Base-by-base conservation (phyloP, 1,140 invertebrate species). In the Telenomus remus region DNA sequence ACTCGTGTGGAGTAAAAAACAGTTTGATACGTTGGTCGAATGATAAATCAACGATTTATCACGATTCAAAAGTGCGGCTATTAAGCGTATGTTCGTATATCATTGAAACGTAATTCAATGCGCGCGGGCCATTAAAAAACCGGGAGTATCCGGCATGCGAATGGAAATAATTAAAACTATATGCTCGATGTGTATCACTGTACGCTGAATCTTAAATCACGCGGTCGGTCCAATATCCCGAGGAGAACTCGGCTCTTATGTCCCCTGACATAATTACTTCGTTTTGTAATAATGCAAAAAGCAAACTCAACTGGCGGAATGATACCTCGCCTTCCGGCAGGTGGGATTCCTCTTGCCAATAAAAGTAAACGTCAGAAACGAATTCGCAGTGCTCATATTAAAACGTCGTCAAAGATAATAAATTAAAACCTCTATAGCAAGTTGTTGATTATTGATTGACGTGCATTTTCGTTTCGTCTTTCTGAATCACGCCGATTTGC, bases 261-360 rank as follows among this genome's bases (percentile, higher is more conserved):
- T 82, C 83, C 75, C 50, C 47, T 78, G 79, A 79, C 79, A 82
- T 87, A 86, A 87, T 85, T 83, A 84, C 82, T 85, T 82, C 61
- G 70, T 76, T 74, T 78, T 74, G 79, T 80, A 82, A 84, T 84
- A 84, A 85, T 80, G 78, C 79, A 76, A 75, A 68, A 71, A 70
- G 74, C 55, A 43, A n/a, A 61, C 61, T 68, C 50, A 47, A 11
- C 34, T 39, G 37, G 2, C 19, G 1, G 19, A 27, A 47, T 63
- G 60, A 49, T 57, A 73, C 60, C 80, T 81, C 76, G 83, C 74
- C 79, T 76, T 82, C 80, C 76, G 81, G 84, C 81, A 82, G 78
- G 76, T 83, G 80, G 59, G 76, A 27, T 27, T 78, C 78, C 63
- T 55, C 76, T 56, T 65, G 48, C 34, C 42, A 60, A 65, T 61